Conservation (phyloP, 2,888 invertebrate genomes). For the Spodoptera littoralis region DNA sequence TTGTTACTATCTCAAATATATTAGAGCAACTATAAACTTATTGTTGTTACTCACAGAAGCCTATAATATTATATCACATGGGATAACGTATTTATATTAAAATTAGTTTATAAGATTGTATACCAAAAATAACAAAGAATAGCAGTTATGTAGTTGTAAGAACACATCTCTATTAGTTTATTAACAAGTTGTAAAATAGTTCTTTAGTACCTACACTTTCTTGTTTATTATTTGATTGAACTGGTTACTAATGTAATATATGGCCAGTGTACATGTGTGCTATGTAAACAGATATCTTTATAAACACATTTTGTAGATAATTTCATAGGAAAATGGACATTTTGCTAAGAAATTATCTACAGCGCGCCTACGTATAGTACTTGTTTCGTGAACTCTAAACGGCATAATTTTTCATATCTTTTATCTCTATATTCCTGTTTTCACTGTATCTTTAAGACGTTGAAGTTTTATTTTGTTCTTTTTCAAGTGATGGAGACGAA, state of each 20-base stretch:
- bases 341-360: no score
- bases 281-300: slow-evolving; percentile 7
- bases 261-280: slow-evolving; percentile 38
- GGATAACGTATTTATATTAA: slow-evolving; percentile 31
- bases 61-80: slow-evolving; percentile 13
- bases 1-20: no score
- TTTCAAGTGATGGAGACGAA: neutral
- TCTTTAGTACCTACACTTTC: slow-evolving; percentile 10
- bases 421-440: no score
- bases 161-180: slow-evolving; percentile 47
- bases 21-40: no score
- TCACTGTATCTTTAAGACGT: no score
- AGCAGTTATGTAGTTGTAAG: slow-evolving; percentile 58
- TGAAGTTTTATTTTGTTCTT: no score
- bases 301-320: neutral
- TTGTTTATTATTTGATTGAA: neutral
- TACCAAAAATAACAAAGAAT: slow-evolving; percentile 76
- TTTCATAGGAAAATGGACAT: neutral
- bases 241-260: slow-evolving; percentile 12
- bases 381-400: neutral
- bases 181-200: slow-evolving; percentile 27
- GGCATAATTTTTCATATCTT: no score
- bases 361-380: neutral
- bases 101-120: slow-evolving; percentile 57
- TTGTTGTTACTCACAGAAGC: slow-evolving; percentile 10